Base-by-base conservation (phyloP, 2,797 vertebrate species). In the Meda fulgida region DNA sequence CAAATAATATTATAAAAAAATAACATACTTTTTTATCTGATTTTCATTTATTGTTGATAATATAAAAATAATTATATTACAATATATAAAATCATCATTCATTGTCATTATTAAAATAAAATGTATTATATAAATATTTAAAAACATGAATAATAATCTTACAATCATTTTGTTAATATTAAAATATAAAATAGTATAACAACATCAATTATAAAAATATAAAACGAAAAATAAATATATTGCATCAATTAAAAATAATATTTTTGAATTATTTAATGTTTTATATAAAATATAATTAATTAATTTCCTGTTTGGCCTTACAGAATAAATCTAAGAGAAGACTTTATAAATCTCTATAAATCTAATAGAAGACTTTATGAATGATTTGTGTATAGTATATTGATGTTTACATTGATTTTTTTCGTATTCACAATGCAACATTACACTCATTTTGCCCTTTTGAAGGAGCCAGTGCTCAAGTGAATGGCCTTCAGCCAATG, bases 401-500 rank as follows among this genome's bases (percentile, higher is more conserved):
- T 31, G 46, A 34, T 53, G 19, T 53, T 38, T 38, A 26, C 31
- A 77, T 16, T 31, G 10, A 16, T 18, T 76, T 4, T 18, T 14
- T 8, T 43, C 23, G 14, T 16, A 63, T 78, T 43, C 76, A 63
- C 55, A 21, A 58, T 18, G 19, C 14, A 40, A 78, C 43, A 7
- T 29, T 65, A 38, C 26, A 26, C 40, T 43, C 0, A 8, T 53
- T 58, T 65, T 84, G 38, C 51, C 9, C n/a, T 71, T 58, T 3
- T 79, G 69, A 76, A 97, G 96, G 94, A 90, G 92, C 89, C 51
- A 87, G 85, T 43, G 91, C 94, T 88, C 96, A 96, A 83, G 88
- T 94, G 86, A 98, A 96, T 7, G 96, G 96, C 70, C 97, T 97
- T 89, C 96, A 95, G 91, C 95, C 96, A 3, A 87, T 97, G 80